Conservation (phyloP, 64 coral and sea anemone species). For the Actinia tenebrosa region DNA sequence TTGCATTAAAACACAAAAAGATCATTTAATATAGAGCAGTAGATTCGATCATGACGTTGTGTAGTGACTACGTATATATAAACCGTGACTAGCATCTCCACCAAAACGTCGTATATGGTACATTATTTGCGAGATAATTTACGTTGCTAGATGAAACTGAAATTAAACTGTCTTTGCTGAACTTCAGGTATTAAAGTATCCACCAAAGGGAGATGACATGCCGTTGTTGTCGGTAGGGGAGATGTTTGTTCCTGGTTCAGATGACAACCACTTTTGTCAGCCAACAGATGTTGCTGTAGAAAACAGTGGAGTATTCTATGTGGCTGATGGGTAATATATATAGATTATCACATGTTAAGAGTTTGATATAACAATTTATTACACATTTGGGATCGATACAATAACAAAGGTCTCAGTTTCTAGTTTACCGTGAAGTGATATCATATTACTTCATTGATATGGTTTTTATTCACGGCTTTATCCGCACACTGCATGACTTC, state of each 20-base stretch:
- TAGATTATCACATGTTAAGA: neutral
- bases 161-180: neutral
- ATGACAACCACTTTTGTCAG: constrained; percentile 72
- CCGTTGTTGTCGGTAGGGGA: constrained; percentile 59
- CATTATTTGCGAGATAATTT: neutral
- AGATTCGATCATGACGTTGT: too few species aligned
- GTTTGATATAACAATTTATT: too few species aligned
- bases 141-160: neutral
- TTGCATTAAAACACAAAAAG: too few species aligned
- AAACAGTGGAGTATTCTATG: constrained; percentile 73
- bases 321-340: constrained; percentile 71
- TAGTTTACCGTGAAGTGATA: neutral
- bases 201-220: constrained; percentile 34
- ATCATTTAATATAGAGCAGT: too few species aligned
- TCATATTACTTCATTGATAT: too few species aligned
- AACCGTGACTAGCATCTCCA: too few species aligned
- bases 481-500: too few species aligned
- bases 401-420: too few species aligned
- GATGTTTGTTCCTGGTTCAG: constrained; percentile 62
- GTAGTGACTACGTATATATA: too few species aligned
- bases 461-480: too few species aligned
- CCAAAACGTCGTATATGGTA: too few species aligned
- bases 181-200: constrained; percentile 77
- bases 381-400: too few species aligned
- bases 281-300: constrained; percentile 84